phyloP scores from a whole-genome alignment of 2,888 invertebrate species.

The Ennomos quercinarius region DNA sequence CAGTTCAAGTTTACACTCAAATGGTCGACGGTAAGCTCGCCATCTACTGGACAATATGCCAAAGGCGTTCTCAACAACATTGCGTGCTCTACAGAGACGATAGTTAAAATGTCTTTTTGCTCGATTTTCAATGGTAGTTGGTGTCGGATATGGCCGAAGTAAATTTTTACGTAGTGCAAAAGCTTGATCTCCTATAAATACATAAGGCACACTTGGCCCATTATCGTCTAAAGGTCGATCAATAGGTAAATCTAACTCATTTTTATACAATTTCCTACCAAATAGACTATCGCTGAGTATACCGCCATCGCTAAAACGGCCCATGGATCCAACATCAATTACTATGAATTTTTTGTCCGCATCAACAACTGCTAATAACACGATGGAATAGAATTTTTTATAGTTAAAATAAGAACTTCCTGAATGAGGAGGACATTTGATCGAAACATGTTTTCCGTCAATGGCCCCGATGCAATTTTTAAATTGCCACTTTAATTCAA shows the following conservation, averaged over 20 bases:
- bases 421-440: conserved; percentile 39
- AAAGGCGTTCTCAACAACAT: conserved; percentile 27
- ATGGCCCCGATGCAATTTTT: conserved; percentile 36
- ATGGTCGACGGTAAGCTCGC: conserved; percentile 15
- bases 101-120: conserved; percentile 15
- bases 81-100: conserved; percentile 25
- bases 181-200: conserved; percentile 35
- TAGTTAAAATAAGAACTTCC: conserved; percentile 45
- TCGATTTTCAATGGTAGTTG: conserved; percentile 5
- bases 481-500: conserved; percentile 42
- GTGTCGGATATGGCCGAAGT: conserved; percentile 30
- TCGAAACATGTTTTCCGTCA: conserved; percentile 47
- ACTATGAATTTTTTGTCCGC: conserved; percentile 32
- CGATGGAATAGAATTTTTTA: conserved; percentile 31
- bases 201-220: conserved; percentile 34
- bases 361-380: conserved; percentile 34
- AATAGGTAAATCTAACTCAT: conserved; percentile 14
- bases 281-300: conserved; percentile 30
- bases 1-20: conserved; percentile 14
- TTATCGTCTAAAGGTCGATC: conserved; percentile 34
- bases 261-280: conserved; percentile 22
- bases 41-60: conserved; percentile 39
- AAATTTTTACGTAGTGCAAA: conserved; percentile 35
- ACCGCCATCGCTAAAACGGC: conserved; percentile 33
- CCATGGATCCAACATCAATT: conserved; percentile 36